Conservation (phyloP, 2,113 vertebrate genomes). For the Pygathrix nemaeus region DNA sequence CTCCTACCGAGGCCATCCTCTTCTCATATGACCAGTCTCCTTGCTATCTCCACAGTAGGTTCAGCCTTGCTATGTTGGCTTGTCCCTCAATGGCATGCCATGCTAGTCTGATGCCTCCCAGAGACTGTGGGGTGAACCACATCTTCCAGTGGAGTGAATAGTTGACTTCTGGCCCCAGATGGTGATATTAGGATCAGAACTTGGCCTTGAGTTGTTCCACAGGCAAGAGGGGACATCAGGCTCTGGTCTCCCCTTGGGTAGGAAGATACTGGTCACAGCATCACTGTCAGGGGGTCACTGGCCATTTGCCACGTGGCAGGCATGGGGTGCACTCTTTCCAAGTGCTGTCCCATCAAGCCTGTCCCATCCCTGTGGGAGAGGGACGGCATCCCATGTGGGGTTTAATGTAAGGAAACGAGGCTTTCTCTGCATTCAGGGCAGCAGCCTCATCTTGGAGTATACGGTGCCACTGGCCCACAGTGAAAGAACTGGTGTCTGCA, state of each 20-base stretch:
- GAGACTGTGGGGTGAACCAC: not conserved
- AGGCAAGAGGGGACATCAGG: not conserved
- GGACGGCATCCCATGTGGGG: not conserved
- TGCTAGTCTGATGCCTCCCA: not conserved
- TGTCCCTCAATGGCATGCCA: not conserved
- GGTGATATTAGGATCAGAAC: not conserved
- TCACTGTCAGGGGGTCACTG: not conserved
- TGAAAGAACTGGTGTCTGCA: not conserved
- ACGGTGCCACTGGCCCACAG: not conserved
- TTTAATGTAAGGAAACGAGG: not conserved
- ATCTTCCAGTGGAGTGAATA: not conserved
- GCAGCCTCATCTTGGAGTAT: not conserved
- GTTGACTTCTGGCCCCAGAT: not conserved
- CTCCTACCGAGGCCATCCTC: not conserved
- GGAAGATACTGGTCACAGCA: not conserved
- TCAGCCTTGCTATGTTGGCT: not conserved
- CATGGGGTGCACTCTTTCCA: too few relatives aligned
- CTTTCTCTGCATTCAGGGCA: not conserved
- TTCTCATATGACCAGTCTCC: not conserved
- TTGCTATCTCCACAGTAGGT: fast-evolving
- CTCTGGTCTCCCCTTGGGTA: not conserved
- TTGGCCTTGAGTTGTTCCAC: not conserved
- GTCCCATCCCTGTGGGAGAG: not conserved
- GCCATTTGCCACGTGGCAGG: fast-evolving
- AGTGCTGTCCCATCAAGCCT: not conserved